Base-by-base conservation (phyloP, 2,888 invertebrate genomes). In the Xylota segnis region DNA sequence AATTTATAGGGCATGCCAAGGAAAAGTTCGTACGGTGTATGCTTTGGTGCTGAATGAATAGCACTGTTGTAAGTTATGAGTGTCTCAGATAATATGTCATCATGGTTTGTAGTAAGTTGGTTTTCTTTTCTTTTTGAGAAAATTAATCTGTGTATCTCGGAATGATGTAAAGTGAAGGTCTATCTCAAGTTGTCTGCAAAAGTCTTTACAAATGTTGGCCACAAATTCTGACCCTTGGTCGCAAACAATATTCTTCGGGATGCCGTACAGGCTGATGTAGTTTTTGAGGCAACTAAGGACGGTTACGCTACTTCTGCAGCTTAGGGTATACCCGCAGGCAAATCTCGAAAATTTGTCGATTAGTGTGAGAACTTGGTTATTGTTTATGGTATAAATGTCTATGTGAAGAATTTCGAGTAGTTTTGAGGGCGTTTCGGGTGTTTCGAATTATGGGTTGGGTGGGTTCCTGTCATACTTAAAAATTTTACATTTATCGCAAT, bases 321-420 rank as follows among this genome's bases (percentile, higher is more conserved):
- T 37, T 6, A 74, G 23, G 2, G 61, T 75, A 32, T 74, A 78
- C 47, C 78, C 27, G 63, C 43, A 10, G 70, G 56, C 37, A 14
- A 40, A 40, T 14, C n/a, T 40, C n/a, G 40, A 40, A 40, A 40
- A 40, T 40, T 40, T 40, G 4, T 40, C 40, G 1, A 40, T 40
- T 5, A 40, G n/a, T n/a, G 40, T n/a, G 4, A n/a, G 84, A 4
- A 78, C 61, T 45, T 78, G 34, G 9, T 70, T 61, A 5, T 56
- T 43, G 37, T 84, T 79, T 14, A 84, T 79, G 10, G 32, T 84
- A 32, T 84, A 84, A 4, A 88, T 27, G n/a, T 87, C 84, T 4
- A 87, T 84, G 29, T 88, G 86, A 47, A 81, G 16, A 9, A 84
- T 87, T 1, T 88, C 83, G 5, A 87, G 45, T 0, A 83, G 84